Conservation (phyloP, 2,888 invertebrate species). For the Metallyticus violacea region DNA sequence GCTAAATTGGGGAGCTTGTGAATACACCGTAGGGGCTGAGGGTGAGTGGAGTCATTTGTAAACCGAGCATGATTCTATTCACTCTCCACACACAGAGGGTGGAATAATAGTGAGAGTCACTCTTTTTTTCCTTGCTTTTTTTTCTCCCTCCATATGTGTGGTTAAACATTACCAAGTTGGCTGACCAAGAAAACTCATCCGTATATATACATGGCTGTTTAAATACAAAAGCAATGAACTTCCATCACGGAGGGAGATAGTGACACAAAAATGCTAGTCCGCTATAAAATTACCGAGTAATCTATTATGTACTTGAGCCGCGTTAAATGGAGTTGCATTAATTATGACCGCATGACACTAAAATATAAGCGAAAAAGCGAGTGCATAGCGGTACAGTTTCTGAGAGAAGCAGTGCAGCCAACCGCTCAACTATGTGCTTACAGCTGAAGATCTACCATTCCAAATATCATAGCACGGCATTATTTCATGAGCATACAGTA, state of each 20-base stretch:
- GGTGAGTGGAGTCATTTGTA: conserved; percentile 14
- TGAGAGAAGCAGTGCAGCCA: too few species aligned
- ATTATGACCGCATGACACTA: not conserved
- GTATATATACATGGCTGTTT: too few species aligned
- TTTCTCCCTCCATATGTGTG: not conserved
- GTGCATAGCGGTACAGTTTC: not conserved
- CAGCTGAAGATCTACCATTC: too few species aligned
- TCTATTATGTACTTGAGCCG: not conserved
- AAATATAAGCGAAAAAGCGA: not conserved
- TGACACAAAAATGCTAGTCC: not conserved
- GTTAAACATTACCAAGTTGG: too few species aligned
- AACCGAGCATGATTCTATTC: conserved; percentile 15
- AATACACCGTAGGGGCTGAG: not conserved
- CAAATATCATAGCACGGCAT: too few species aligned
- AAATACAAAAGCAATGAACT: not conserved
- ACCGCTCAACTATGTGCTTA: too few species aligned
- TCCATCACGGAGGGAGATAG: not conserved
- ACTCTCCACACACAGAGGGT: not conserved
- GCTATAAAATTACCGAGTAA: not conserved
- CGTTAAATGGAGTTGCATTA: not conserved
- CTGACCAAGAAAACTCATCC: not conserved
- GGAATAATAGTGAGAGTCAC: not conserved
- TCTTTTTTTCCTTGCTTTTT: not conserved
- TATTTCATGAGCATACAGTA: too few species aligned
- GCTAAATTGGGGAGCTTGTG: conserved; percentile 4